phyloP scores from a whole-genome alignment of 2,797 vertebrate species.

The Gobio occitaniae region DNA sequence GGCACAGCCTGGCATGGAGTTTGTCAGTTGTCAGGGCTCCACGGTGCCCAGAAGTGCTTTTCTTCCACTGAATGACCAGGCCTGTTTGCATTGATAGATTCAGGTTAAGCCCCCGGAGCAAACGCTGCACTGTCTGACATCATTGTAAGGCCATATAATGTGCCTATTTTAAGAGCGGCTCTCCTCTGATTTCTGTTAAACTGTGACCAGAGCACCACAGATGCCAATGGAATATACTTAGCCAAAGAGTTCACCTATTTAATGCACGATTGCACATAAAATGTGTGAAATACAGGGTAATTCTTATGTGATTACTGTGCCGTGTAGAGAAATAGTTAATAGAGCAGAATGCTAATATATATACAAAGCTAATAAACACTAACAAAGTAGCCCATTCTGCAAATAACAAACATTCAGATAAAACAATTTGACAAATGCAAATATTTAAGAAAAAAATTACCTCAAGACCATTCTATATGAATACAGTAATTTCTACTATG shows the following conservation, averaged over 20 bases:
- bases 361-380: not conserved
- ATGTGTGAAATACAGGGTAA: not conserved
- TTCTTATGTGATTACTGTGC: not conserved
- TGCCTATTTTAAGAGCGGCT: slow-evolving; percentile 27
- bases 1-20: not conserved
- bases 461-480: not conserved
- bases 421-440: not conserved
- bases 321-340: not conserved
- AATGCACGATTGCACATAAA: not conserved
- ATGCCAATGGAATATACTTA: not conserved
- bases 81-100: slow-evolving; percentile 56
- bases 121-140: slow-evolving; percentile 40
- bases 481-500: not conserved
- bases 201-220: slow-evolving; percentile 23
- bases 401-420: not conserved
- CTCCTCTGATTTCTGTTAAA: slow-evolving; percentile 46
- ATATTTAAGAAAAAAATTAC: not conserved
- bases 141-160: slow-evolving; percentile 22
- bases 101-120: slow-evolving; percentile 56
- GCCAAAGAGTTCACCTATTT: slow-evolving; percentile 5
- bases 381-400: not conserved
- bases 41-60: slow-evolving; percentile 45
- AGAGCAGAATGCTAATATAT: not conserved
- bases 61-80: slow-evolving; percentile 40
- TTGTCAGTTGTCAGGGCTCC: slow-evolving; percentile 14